Base-by-base conservation (phyloP, 2,888 invertebrate genomes). In the Standfussiana lucernea region DNA sequence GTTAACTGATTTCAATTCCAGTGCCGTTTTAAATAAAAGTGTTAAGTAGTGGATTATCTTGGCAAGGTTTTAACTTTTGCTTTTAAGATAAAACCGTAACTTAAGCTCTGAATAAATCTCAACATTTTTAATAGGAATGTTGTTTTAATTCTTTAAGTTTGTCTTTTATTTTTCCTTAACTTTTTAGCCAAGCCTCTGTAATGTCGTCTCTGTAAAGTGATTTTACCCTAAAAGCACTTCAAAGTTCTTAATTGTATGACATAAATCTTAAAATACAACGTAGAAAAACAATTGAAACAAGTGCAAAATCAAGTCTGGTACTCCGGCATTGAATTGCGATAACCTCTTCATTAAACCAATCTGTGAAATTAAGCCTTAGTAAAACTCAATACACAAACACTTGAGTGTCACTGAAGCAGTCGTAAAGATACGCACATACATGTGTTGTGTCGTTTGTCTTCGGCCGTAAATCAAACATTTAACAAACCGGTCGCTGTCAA, bases 381-480 rank as follows among this genome's bases (percentile, higher is more conserved):
- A 47, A 73, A 77, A 77, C 75, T 78, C 47, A 67, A 82, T 80
- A 73, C 72, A 66, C 79, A 77, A 89, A 88, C 85, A 84, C 85
- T 78, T 85, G 85, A 83, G 80, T 83, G 81, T 90, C 84, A 84
- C 81, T 86, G 86, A 88, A 91, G 86, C 86, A 88, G 80, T 89
- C 90, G 89, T 92, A 90, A 92, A 90, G 82, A 73, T 83, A 79
- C 86, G 35, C 66, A 78, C 72, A 61, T 84, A 77, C 80, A 79
- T 79, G 71, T 79, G 89, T 87, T 86, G 86, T 85, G 90, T 90
- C 89, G 88, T 89, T 91, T 90, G 91, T 92, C 91, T 92, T 90
- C 86, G 86, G 78, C 84, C 90, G 90, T 95, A 95, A 94, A 95
- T 95, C 94, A 95, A 91, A 92, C 93, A 92, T 94, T 94, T 94